phyloP scores from a whole-genome alignment of 1,140 invertebrate species.

The Whitmania pigra region DNA sequence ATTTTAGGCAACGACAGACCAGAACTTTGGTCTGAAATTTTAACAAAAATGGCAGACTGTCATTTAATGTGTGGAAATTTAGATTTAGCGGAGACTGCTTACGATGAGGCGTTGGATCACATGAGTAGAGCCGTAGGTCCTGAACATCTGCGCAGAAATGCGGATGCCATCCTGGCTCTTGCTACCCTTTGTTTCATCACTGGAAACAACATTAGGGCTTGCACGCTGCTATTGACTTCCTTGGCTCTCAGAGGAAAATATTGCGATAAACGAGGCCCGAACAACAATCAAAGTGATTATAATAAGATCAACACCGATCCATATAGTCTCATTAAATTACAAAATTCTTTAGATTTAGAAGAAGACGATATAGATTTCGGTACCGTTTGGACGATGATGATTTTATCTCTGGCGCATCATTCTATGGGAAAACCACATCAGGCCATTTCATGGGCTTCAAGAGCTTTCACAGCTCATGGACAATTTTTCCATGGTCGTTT shows the following conservation, averaged over 20 bases:
- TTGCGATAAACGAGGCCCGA: no score
- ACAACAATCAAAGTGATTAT: no score
- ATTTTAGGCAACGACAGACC: slow-evolving; percentile 2
- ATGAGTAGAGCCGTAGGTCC: background rate
- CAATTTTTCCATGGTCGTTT: slow-evolving; percentile 12
- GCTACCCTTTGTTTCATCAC: slow-evolving; percentile 16
- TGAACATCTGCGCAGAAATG: slow-evolving; percentile 7
- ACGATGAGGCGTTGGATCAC: slow-evolving; percentile 11
- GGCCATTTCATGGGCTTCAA: background rate
- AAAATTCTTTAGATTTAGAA: background rate
- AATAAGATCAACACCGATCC: no score
- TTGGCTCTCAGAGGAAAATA: background rate
- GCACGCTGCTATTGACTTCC: background rate
- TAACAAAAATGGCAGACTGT: slow-evolving; percentile 15
- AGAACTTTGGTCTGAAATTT: slow-evolving; percentile 5
- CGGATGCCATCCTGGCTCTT: background rate
- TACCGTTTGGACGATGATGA: slow-evolving; percentile 1
- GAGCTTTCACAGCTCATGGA: slow-evolving; percentile 6
- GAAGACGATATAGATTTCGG: background rate
- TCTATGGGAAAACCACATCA: background rate
- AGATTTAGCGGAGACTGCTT: slow-evolving; percentile 13
- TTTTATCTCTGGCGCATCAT: slow-evolving; percentile 7
- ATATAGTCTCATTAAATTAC: no score
- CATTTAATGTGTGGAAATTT: slow-evolving; percentile 12
- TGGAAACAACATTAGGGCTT: slow-evolving; percentile 10